Base-by-base conservation (phyloP, 2,797 vertebrate genomes). In the Cyclura pinguis region DNA sequence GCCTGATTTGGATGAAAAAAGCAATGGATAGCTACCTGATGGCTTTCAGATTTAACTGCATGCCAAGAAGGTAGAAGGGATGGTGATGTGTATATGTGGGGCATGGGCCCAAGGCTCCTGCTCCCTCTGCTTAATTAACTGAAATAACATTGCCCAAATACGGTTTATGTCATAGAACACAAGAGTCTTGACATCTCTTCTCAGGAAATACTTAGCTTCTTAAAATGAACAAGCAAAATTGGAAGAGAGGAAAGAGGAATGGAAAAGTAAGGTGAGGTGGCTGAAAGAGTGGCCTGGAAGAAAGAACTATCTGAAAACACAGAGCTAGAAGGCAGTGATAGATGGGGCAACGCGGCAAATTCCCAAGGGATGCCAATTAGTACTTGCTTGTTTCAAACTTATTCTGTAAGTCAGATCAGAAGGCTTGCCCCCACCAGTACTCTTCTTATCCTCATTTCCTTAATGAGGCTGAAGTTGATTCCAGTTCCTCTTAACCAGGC, bases 341-440 rank as follows among this genome's bases (percentile, higher is more conserved):
- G 29, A 67, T 2, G 3, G 69, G 35, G 50, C 35, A 67, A 13
- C 3, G 13, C 22, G 50, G n/a, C 12, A 27, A 24, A 80, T n/a
- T 22, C 62, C 74, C 14, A 57, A 59, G n/a, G n/a, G 62, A 64
- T 5, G 62, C 76, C 84, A 80, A 80, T 85, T 85, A 89, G 50
- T 4, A 69, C 62, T 14, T 78, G 69, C 12, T 50, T 1, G 0
- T 74, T 84, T 89, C 80, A 82, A 83, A 59, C 9, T 1, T 84
- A 78, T 85, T 72, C 84, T 27, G 69, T 35, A 38, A n/a, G 0
- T 29, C 1, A 52, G 62, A 67, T 69, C n/a, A 89, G 24, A 67
- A 85, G 27, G 10, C 27, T 69, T 69, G 29, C 18, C 42, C 29
- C 24, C 16, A 42, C 20, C 12, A 9, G 9, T 32, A 12, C 35